Evolutionary conservation across 23 tunicate species (phyloP).

Genomic region (Phallusia fumigata): DNA sequence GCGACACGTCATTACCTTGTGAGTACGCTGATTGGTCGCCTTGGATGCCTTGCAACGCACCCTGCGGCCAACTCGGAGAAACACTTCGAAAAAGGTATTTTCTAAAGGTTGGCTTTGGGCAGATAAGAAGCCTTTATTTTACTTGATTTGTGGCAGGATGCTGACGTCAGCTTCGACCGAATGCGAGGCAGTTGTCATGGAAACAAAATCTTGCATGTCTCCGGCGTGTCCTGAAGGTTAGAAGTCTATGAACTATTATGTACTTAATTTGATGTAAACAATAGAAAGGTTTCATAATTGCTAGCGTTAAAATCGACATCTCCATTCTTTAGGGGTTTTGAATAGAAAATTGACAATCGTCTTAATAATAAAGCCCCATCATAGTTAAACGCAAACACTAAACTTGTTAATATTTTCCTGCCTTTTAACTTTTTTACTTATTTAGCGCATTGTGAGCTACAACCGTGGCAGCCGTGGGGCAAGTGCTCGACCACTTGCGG

Average conservation of each 20-base stretch:
- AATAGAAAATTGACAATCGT: no score
- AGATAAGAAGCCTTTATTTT: not conserved
- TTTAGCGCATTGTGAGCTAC: not conserved
- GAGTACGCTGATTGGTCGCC: slow-evolving; percentile 56
- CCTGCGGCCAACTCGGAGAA: slow-evolving; percentile 28
- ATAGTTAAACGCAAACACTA: no score
- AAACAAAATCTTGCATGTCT: not conserved
- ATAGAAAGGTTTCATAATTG: no score
- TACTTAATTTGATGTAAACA: no score
- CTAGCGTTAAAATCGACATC: no score
- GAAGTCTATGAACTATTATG: no score
- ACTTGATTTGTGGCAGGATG: not conserved
- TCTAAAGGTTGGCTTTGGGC: not conserved
- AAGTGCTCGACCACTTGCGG: slow-evolving; percentile 39
- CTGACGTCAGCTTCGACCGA: not conserved
- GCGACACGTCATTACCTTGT: slow-evolving; percentile 13
- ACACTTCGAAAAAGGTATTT: slow-evolving; percentile 35
- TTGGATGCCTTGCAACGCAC: slow-evolving; percentile 57
- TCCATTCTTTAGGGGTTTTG: no score
- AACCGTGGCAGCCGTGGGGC: slow-evolving; percentile 29
- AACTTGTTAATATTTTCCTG: no score
- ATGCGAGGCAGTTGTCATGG: slow-evolving; percentile 8
- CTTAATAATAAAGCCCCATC: no score
- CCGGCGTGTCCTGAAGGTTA: not conserved
- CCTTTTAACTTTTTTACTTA: no score